Base-by-base conservation (phyloP, 2,113 vertebrate genomes). In the Pholis gunnellus region DNA sequence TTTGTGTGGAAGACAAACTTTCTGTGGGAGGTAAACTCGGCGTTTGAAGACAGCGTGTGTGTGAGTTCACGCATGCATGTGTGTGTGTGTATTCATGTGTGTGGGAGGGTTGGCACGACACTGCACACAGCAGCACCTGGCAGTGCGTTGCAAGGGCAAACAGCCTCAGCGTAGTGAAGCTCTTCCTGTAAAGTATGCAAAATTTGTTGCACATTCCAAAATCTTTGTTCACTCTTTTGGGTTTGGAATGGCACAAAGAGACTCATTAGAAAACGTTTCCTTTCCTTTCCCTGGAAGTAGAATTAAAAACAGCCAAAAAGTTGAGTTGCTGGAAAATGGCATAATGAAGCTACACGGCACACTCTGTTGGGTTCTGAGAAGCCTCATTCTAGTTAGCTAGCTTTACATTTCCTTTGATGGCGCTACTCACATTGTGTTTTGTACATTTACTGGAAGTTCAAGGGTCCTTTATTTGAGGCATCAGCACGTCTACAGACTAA, bases 141-240 rank as follows among this genome's bases (percentile, higher is more conserved):
- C 76, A 78, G 42, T 66, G 56, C 5, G 56, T 25, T 78, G 65
- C 57, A 44, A 82, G 83, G 75, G 81, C 72, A 80, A 75, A 85
- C 76, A 78, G 84, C 63, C 81, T 88, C 63, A 25, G 59, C 29
- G 6, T 59, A 64, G 79, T 46, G 44, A 78, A 72, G 54, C 83
- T 83, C 65, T 75, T 75, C 87, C 42, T 72, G 57, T 86, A 82
- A 89, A 86, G 84, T 85, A 75, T 88, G 85, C 82, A 79, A 60
- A 72, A 66, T 75, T 34, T 68, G 80, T 68, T 80, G 48, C 36
- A 66, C 69, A 75, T 75, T 87, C 69, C 82, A 75, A 84, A 59
- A 63, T 75, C 64, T 75, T 72, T 84, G 46, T 84, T 84, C 44
- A 56, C 18, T 71, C 36, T 59, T 71, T 66, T 52, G 5, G 31